These are phyloP conservation scores for Stenopsyche tienmushanensis DNA, from an alignment of 1,140 invertebrate genomes.

Conservation along the genomic window DNA sequence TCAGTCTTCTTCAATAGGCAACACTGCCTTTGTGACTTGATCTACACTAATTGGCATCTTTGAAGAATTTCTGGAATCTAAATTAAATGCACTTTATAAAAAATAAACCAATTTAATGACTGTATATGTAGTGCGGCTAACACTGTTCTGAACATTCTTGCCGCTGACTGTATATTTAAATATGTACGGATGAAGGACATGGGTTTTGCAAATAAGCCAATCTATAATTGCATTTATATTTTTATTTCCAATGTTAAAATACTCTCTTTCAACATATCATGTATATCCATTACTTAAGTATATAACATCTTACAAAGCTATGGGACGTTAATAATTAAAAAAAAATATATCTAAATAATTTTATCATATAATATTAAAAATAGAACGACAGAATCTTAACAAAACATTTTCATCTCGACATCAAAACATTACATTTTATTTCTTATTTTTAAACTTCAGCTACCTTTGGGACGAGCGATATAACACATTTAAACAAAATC, in stretches of 20 bases:
- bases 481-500: neutral
- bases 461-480: constrained; percentile 12
- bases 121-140: no score
- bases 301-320: constrained; percentile 38
- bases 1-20: no score
- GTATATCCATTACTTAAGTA: constrained; percentile 37
- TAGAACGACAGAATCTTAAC: constrained; percentile 2
- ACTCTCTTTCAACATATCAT: constrained; percentile 40
- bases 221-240: constrained; percentile 20
- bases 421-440: neutral
- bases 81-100: neutral
- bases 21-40: no score
- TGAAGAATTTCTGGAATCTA: neutral
- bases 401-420: constrained; percentile 4
- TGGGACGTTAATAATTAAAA: constrained; percentile 27
- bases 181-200: neutral
- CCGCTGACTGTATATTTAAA: neutral
- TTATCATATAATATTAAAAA: constrained; percentile 11
- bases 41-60: neutral
- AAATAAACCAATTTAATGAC: neutral
- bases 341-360: constrained; percentile 25
- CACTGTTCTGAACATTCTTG: neutral
- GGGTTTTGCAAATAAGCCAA: neutral
- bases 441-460: neutral
- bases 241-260: constrained; percentile 42